Evolutionary conservation across 2,797 vertebrate species (phyloP).

Genomic region (Taenioides sp.): DNA sequence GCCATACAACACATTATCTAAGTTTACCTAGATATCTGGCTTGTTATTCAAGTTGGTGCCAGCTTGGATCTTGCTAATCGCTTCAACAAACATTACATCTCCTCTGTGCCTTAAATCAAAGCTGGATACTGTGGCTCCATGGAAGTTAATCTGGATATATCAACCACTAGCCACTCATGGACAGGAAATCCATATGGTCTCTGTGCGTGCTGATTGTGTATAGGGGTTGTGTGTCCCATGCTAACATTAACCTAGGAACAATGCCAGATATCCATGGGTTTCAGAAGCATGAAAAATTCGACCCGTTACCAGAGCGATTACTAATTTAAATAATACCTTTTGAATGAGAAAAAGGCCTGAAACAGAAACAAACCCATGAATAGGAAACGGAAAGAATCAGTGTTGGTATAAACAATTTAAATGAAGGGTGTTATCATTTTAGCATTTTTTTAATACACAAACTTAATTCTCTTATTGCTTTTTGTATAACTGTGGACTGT

Average conservation of each 20-base stretch:
- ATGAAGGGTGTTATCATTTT: conserved; percentile 10
- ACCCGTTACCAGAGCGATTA: no score
- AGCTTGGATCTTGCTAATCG: conserved; percentile 65
- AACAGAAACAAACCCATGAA: no score
- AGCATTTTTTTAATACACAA: conserved; percentile 12
- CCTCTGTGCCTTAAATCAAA: conserved; percentile 56
- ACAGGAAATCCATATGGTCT: conserved; percentile 64
- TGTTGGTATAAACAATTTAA: conserved; percentile 5
- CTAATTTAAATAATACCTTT: no score
- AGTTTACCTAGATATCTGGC: conserved; percentile 47
- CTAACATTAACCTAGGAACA: conserved; percentile 38
- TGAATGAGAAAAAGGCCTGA: no score
- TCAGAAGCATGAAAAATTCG: no score
- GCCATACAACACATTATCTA: conserved; percentile 33
- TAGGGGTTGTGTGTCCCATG: conserved; percentile 25
- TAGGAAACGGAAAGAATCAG: conserved; percentile 4
- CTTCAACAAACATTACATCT: conserved; percentile 69
- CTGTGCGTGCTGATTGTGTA: conserved; percentile 37
- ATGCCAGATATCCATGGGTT: conserved; percentile 13
- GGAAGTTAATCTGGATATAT: conserved; percentile 63
- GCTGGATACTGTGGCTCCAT: conserved; percentile 61
- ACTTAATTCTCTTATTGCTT: conserved; percentile 12
- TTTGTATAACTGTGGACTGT: neutral
- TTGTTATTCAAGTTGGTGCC: conserved; percentile 58
- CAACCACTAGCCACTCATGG: conserved; percentile 52